Conservation (phyloP, 2,113 vertebrate genomes). For the Heterotis niloticus region DNA sequence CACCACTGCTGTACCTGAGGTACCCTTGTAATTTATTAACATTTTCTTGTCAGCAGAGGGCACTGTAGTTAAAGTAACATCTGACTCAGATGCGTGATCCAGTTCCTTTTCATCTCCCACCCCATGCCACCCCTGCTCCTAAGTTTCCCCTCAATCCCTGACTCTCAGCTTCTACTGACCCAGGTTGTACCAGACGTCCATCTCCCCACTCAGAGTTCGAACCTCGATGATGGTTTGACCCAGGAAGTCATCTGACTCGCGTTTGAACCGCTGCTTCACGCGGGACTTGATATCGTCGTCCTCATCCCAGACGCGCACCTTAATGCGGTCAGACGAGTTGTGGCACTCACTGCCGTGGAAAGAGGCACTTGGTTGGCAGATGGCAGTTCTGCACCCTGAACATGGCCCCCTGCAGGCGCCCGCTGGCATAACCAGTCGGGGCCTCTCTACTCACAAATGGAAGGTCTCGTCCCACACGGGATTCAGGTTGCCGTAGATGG, state of each 20-base stretch:
- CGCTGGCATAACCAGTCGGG: too few species aligned
- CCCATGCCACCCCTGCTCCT: too few species aligned
- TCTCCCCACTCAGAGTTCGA: slow-evolving; percentile 92
- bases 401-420: not conserved
- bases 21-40: too few species aligned
- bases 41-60: too few species aligned
- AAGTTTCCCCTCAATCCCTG: too few species aligned
- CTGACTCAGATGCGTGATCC: too few species aligned
- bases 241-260: slow-evolving; percentile 91
- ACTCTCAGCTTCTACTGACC: slow-evolving; percentile 63
- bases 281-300: slow-evolving; percentile 96
- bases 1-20: not conserved
- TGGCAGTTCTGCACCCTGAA: not conserved
- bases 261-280: slow-evolving; percentile 91
- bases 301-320: slow-evolving; percentile 95
- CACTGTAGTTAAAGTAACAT: too few species aligned
- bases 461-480: slow-evolving; percentile 97
- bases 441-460: slow-evolving; percentile 80
- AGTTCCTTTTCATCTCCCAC: too few species aligned
- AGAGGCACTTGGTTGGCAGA: not conserved
- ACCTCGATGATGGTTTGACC: slow-evolving; percentile 98
- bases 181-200: slow-evolving; percentile 98
- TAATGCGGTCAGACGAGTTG: slow-evolving; percentile 96
- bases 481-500: slow-evolving; percentile 96
- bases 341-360: slow-evolving; percentile 82